These are phyloP conservation scores for Caenorhabditis parvicauda DNA, from an alignment of 2,888 invertebrate species.

Conservation along the genomic window DNA sequence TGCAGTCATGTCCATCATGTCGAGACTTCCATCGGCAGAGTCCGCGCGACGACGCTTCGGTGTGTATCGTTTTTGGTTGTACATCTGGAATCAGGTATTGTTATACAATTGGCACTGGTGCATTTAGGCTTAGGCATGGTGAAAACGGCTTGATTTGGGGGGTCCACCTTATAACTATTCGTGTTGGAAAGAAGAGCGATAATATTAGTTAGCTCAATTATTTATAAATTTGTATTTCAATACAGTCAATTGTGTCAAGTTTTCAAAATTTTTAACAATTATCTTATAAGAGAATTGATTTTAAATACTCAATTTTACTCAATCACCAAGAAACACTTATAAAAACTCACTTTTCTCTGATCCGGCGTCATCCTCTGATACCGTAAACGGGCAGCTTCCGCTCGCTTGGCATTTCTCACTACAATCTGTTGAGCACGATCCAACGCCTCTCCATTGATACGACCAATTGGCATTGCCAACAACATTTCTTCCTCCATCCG, in stretches of 20 bases:
- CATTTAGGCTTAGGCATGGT: background rate
- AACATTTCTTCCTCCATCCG: constrained; percentile 60
- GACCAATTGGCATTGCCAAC: constrained; percentile 59
- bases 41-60: constrained; percentile 54
- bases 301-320: background rate
- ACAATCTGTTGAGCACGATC: constrained; percentile 61
- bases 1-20: constrained; percentile 21
- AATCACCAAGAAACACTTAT: background rate
- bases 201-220: no score
- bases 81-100: constrained; percentile 21
- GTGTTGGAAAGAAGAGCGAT: background rate
- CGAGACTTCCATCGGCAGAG: no score
- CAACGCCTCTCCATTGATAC: constrained; percentile 59
- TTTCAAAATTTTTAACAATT: background rate
- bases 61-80: constrained; percentile 61
- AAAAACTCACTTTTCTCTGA: constrained; percentile 46
- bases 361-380: constrained; percentile 61
- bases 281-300: background rate
- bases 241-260: no score
- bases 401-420: constrained; percentile 58
- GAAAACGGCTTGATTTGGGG: background rate
- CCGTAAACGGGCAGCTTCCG: constrained; percentile 56
- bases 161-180: background rate
- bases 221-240: no score
- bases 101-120: background rate